Base-by-base conservation (phyloP, 2,113 vertebrate species). In the Paramisgurnus dabryanus region DNA sequence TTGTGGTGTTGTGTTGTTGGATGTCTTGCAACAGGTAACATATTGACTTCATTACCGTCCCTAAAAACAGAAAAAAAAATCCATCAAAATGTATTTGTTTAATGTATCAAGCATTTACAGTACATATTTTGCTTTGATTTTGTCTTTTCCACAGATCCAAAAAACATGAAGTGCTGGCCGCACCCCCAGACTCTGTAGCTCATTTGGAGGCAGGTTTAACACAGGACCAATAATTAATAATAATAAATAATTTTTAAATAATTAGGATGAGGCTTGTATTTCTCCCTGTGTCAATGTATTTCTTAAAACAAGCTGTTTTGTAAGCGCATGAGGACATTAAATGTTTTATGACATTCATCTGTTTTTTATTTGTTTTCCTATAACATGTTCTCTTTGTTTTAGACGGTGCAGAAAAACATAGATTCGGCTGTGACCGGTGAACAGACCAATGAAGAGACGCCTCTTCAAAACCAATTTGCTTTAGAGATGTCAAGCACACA, bases 1-100 rank as follows among this genome's bases (percentile, higher is more conserved):
- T 77, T 80, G 11, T 39, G 40, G 18, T 50, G 3, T 43, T 78
- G 4, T 81, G 69, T 17, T 58, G 43, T 75, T 71, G 63, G 22
- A 4, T 40, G 6, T 45, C 41, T 41, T 77, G 85, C 40, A 0
- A 3, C 1, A n/a, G 6, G 73, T 87, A 41, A 41, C 18, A 88
- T 87, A 22, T 22, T 90, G 89, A 83, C 8, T 45, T 70, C 3
- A 0, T 40, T 22, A 53, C 12, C 50, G 15, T 15, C 61, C 2
- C 4, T 76, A 39, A 27, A 4, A 57, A 34, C 39, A 71, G 4
- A 2, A 9, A 64, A 8, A 22, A 40, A 45, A 15, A 43, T 50
- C 13, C 7, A 70, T 13, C 39, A 55, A 12, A 18, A 15, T 0
- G 17, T 0, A 39, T 55, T 67, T 77, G 6, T 77, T 6, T 39